Evolutionary conservation across 2,113 vertebrate species (phyloP).

Genomic region (Thalassoma bifasciatum): DNA sequence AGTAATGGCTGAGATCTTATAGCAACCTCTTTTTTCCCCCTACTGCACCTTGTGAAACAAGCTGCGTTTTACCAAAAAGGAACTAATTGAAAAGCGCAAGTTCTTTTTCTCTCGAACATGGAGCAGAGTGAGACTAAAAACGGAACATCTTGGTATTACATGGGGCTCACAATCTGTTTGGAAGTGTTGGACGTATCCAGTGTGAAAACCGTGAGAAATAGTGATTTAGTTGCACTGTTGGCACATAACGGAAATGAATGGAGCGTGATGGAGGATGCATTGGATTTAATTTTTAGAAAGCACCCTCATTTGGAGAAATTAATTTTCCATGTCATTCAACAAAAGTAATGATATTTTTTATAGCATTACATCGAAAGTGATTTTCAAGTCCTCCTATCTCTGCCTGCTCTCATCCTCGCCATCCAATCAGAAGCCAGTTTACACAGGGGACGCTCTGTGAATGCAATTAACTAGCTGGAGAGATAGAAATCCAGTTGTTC

Average conservation of each 20-base stretch:
- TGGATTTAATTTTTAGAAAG: too few species aligned
- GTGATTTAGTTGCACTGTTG: not conserved
- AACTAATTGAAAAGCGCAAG: not conserved
- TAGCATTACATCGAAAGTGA: not conserved
- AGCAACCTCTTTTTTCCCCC: not conserved
- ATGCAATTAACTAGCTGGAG: constrained; percentile 17
- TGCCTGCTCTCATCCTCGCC: constrained; percentile 10
- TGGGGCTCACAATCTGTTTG: not conserved
- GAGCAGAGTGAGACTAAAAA: not conserved
- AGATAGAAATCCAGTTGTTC: constrained; percentile 1
- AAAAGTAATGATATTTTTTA: too few species aligned
- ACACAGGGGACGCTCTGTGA: constrained; percentile 10
- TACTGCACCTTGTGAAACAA: not conserved
- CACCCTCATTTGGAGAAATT: too few species aligned
- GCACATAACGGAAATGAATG: not conserved
- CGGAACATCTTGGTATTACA: not conserved
- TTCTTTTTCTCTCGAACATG: not conserved
- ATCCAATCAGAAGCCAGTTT: constrained; percentile 19
- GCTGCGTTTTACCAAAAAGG: not conserved
- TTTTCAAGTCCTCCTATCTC: constrained; percentile 4
- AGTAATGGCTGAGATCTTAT: not conserved
- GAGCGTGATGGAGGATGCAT: not conserved
- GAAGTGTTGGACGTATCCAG: not conserved
- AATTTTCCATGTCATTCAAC: too few species aligned
- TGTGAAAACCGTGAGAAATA: not conserved